A percentile compares a stretch with the other conserved stretches of the same genome.
These are phyloP conservation scores for Hydractinia echinata DNA, from an alignment of 30 jellyfish, hydroid and myxozoan species.

Conservation along the genomic window DNA sequence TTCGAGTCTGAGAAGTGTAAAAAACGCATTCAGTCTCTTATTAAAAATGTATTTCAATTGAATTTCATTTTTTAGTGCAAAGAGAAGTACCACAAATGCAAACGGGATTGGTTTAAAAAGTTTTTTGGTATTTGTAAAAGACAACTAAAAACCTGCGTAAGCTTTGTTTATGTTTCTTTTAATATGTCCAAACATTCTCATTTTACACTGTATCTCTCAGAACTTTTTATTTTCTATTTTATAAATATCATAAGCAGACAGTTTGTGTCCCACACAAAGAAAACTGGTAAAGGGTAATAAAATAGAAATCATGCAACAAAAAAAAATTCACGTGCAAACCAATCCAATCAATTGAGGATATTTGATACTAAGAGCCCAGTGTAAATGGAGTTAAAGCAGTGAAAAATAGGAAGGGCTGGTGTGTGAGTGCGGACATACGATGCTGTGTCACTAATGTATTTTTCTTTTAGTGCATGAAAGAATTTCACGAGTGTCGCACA, in stretches of 20 bases:
- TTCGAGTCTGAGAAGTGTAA: not conserved
- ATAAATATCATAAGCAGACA: too few species aligned
- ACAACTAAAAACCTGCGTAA: not conserved
- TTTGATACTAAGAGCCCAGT: too few species aligned
- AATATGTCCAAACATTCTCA: not conserved
- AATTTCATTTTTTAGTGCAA: conserved; percentile 1
- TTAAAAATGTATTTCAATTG: not conserved
- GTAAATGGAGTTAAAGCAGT: too few species aligned
- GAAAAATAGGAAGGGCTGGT: too few species aligned
- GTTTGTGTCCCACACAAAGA: too few species aligned
- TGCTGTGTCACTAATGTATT: not conserved
- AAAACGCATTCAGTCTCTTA: not conserved
- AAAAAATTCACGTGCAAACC: too few species aligned
- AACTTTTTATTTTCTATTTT: not conserved
- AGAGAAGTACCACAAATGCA: not conserved
- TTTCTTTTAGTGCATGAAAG: not conserved
- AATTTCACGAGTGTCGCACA: conserved; percentile 4
- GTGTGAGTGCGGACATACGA: too few species aligned
- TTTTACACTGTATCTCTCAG: not conserved
- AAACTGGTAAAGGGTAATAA: too few species aligned
- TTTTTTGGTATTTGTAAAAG: not conserved
- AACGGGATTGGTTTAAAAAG: not conserved
- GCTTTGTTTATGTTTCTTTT: not conserved
- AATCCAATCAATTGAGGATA: too few species aligned
- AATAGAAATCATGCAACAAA: too few species aligned